Percentiles rank a stretch among this genome's conserved stretches.
phyloP scores from a whole-genome alignment of 2,888 invertebrate genomes.

The Chalcosyrphus nemorum region DNA sequence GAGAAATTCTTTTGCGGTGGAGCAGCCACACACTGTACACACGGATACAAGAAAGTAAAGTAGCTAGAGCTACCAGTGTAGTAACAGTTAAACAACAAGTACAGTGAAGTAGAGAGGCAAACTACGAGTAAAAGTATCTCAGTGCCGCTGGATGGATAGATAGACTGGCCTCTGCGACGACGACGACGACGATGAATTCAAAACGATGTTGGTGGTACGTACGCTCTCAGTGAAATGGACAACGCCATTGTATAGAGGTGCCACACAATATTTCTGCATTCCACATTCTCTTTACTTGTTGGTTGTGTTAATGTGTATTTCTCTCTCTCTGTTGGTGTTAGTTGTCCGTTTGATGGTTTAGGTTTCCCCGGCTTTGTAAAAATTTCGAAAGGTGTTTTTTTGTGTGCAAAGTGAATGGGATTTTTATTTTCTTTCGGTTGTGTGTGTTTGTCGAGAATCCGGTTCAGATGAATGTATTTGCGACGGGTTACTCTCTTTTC shows the following conservation, averaged over 20 bases:
- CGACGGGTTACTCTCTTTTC: slow-evolving; percentile 55
- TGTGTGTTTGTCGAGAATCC: slow-evolving; percentile 56
- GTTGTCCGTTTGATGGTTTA: slow-evolving; percentile 7
- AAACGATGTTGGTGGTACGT: slow-evolving; percentile 66
- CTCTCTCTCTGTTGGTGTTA: not conserved
- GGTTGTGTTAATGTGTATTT: slow-evolving; percentile 13
- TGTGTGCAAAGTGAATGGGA: slow-evolving; percentile 64
- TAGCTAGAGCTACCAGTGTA: not conserved
- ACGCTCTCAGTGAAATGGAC: slow-evolving; percentile 71
- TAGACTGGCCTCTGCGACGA: slow-evolving; percentile 39
- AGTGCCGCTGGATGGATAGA: slow-evolving; percentile 1
- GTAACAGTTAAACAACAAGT: slow-evolving; percentile 52
- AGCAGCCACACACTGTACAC: slow-evolving; percentile 15
- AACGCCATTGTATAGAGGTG: slow-evolving; percentile 45
- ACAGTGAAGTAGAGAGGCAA: slow-evolving; percentile 43
- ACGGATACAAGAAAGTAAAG: slow-evolving; percentile 27
- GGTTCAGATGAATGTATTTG: slow-evolving; percentile 41
- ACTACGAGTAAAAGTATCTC: slow-evolving; percentile 69
- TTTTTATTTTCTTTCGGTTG: slow-evolving; percentile 48
- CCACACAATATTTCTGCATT: slow-evolving; percentile 67
- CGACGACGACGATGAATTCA: not conserved
- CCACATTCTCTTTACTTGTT: slow-evolving; percentile 48
- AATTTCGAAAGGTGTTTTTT: slow-evolving; percentile 64
- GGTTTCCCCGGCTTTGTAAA: slow-evolving; percentile 33
- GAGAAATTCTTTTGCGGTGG: slow-evolving; percentile 50